Conservation (phyloP, 1,140 invertebrate species). For the Drosophila asahinai region DNA sequence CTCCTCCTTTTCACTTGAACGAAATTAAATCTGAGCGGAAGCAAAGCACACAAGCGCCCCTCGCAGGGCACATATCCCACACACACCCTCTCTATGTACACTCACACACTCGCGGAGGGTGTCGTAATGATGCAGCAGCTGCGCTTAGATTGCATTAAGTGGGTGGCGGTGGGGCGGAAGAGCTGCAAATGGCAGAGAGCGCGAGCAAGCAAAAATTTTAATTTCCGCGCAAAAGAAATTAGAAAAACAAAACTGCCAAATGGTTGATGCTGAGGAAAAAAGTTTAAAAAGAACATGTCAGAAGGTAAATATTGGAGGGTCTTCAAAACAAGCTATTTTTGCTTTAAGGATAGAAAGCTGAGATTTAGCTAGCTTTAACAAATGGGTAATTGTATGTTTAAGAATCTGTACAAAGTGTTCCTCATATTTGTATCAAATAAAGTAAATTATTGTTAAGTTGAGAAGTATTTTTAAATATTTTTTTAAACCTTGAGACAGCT, state of each 20-base stretch:
- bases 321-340: neutral
- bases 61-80: conserved; percentile 8
- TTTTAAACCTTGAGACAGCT: no score
- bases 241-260: conserved; percentile 67
- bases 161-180: conserved; percentile 41
- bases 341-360: neutral
- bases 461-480: no score
- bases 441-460: no score
- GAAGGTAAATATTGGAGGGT: neutral
- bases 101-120: conserved; percentile 20
- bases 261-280: conserved; percentile 19
- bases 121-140: conserved; percentile 81
- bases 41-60: conserved; percentile 56
- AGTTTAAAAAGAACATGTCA: neutral
- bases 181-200: conserved; percentile 24
- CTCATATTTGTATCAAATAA: no score
- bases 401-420: no score
- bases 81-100: conserved; percentile 1
- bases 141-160: conserved; percentile 84
- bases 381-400: no score
- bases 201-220: conserved; percentile 69
- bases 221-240: conserved; percentile 79
- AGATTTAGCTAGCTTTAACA: neutral
- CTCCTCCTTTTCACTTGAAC: conserved; percentile 57
- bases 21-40: conserved; percentile 83